These are phyloP conservation scores for Netelia inedita DNA, from an alignment of 2,888 invertebrate species.

Conservation along the genomic window DNA sequence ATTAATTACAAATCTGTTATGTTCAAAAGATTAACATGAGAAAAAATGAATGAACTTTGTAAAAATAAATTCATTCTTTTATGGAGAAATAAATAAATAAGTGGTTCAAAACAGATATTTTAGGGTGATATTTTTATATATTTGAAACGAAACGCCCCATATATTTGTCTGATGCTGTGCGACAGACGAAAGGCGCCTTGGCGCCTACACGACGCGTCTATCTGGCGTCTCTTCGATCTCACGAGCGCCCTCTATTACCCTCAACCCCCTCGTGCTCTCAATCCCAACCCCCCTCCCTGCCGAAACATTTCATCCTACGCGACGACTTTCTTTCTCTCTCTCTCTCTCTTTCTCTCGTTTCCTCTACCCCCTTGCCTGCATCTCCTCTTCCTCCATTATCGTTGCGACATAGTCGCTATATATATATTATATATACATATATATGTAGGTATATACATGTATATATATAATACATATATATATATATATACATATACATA, in stretches of 20 bases:
- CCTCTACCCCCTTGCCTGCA: background rate
- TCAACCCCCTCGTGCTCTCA: background rate
- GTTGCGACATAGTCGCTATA: constrained; percentile 7
- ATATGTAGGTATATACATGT: background rate
- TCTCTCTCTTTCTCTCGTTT: background rate
- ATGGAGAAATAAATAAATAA: background rate
- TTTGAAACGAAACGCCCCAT: constrained; percentile 6
- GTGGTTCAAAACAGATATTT: background rate
- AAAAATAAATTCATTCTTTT: too few relatives aligned
- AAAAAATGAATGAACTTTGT: too few relatives aligned
- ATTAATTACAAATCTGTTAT: too few relatives aligned
- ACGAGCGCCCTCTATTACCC: constrained; percentile 40
- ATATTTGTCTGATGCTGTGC: constrained; percentile 11
- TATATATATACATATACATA: background rate
- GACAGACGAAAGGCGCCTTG: constrained; percentile 16
- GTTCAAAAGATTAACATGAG: too few relatives aligned
- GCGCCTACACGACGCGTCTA: constrained; percentile 61
- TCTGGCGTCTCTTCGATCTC: constrained; percentile 53
- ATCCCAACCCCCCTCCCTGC: background rate
- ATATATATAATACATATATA: background rate
- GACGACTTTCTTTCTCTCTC: constrained; percentile 3
- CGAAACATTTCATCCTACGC: constrained; percentile 11
- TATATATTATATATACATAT: background rate
- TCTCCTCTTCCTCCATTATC: constrained; percentile 43
- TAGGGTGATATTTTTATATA: background rate